phyloP scores from a whole-genome alignment of 2,888 invertebrate species.

The Rhyacophila evoluta region DNA sequence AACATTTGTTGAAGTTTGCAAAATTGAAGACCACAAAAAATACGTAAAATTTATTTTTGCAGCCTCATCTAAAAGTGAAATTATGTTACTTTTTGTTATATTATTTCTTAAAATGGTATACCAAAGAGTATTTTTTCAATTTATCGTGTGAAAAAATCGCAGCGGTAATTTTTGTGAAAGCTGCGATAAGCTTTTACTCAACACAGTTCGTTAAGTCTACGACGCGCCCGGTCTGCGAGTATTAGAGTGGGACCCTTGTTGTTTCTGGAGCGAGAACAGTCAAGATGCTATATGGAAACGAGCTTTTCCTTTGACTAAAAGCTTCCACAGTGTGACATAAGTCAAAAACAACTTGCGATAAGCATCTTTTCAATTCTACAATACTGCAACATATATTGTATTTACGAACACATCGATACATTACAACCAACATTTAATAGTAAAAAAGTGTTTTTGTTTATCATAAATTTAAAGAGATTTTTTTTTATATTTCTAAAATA shows the following conservation, averaged over 20 bases:
- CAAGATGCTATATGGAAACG: neutral
- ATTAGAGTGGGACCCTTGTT: neutral
- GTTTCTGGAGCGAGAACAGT: neutral
- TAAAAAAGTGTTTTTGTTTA: too few relatives aligned
- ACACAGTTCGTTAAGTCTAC: slow-evolving; percentile 29
- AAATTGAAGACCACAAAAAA: too few relatives aligned
- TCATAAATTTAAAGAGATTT: too few relatives aligned
- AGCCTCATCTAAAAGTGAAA: too few relatives aligned
- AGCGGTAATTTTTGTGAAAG: slow-evolving; percentile 28
- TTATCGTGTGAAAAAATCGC: slow-evolving; percentile 11
- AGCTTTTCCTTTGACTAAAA: neutral
- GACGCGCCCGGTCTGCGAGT: neutral
- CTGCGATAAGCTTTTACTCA: slow-evolving; percentile 29
- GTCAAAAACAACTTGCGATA: neutral
- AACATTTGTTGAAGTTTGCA: too few relatives aligned
- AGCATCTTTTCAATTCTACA: neutral
- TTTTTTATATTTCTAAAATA: too few relatives aligned
- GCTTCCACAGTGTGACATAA: neutral
- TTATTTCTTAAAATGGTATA: neutral
- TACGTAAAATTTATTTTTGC: too few relatives aligned
- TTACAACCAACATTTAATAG: too few relatives aligned
- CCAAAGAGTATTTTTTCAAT: neutral
- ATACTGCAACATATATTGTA: too few relatives aligned
- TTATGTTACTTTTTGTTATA: too few relatives aligned
- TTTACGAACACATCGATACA: too few relatives aligned